Conservation (phyloP, 2,113 vertebrate species). For the Trogon melanurus region DNA sequence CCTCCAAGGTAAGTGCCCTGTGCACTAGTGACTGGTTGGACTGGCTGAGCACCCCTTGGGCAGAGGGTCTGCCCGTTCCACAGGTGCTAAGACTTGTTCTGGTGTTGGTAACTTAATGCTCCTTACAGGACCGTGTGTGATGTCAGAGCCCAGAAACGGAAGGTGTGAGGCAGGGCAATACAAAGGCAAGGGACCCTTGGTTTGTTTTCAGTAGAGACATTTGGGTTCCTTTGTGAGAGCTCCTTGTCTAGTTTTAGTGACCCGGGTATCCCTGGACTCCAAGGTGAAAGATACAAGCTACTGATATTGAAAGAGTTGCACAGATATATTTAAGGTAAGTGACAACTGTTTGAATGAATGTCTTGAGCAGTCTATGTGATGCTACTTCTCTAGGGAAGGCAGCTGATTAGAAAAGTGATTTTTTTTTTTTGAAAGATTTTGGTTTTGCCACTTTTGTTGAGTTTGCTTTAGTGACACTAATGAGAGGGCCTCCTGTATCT, state of each 20-base stretch:
- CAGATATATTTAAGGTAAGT: accelerated
- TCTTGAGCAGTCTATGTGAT: background rate
- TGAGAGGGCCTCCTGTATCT: background rate
- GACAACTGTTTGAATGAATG: background rate
- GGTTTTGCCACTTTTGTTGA: background rate
- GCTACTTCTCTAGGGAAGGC: background rate
- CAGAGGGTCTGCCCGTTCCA: accelerated
- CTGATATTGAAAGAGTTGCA: background rate
- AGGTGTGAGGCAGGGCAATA: accelerated
- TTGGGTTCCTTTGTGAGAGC: background rate
- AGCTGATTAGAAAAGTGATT: background rate
- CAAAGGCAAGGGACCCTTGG: accelerated
- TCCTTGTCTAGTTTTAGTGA: background rate
- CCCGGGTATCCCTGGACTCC: background rate
- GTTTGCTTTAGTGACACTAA: background rate
- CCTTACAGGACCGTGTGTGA: accelerated
- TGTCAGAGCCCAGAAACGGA: background rate
- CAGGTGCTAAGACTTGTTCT: background rate
- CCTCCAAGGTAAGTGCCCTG: background rate
- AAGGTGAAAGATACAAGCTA: background rate
- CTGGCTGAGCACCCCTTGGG: background rate
- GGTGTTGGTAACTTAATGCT: background rate
- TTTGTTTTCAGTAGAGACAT: background rate
- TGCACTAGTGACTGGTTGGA: background rate
- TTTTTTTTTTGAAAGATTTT: background rate